A percentile compares a stretch with the other conserved stretches of the same genome.
Evolutionary conservation across 2,797 vertebrate genomes (phyloP).

Genomic region (Onychomys arenicola): DNA sequence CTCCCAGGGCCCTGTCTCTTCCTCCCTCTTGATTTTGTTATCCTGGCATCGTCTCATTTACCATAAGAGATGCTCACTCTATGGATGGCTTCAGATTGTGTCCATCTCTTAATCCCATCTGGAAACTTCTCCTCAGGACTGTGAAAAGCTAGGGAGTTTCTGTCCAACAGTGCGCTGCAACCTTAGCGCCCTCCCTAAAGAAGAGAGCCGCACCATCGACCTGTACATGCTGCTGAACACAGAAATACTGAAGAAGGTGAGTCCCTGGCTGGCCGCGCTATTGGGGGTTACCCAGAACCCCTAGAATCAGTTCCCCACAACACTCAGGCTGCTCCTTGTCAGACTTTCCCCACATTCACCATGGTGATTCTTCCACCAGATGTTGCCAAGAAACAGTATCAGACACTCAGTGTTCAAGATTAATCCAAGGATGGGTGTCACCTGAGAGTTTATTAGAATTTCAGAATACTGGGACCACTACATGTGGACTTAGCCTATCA

Average conservation of each 20-base stretch:
- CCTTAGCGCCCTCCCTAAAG: conserved; percentile 93
- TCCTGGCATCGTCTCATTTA: not conserved
- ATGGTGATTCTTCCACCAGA: not conserved
- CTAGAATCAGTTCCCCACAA: not conserved
- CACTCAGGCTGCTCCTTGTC: not conserved
- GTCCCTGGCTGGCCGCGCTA: not conserved
- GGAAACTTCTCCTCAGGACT: conserved; percentile 90
- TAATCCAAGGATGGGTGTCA: not conserved
- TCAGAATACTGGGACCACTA: not conserved
- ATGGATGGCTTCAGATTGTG: not conserved
- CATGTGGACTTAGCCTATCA: not conserved
- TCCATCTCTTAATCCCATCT: conserved; percentile 1
- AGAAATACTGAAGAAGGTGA: conserved; percentile 97
- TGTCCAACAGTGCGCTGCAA: conserved; percentile 94
- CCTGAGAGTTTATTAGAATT: not conserved
- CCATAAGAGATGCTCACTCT: not conserved
- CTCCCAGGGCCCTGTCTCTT: not conserved
- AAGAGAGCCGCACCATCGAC: conserved; percentile 93
- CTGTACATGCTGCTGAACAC: conserved; percentile 96
- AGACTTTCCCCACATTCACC: not conserved
- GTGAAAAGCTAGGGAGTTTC: conserved; percentile 93
- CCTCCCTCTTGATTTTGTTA: not conserved
- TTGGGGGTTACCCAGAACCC: not conserved
- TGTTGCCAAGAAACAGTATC: not conserved
- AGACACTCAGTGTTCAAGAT: not conserved